These are phyloP conservation scores for Hypanus sabinus DNA, from an alignment of 2,113 vertebrate genomes.

Conservation along the genomic window DNA sequence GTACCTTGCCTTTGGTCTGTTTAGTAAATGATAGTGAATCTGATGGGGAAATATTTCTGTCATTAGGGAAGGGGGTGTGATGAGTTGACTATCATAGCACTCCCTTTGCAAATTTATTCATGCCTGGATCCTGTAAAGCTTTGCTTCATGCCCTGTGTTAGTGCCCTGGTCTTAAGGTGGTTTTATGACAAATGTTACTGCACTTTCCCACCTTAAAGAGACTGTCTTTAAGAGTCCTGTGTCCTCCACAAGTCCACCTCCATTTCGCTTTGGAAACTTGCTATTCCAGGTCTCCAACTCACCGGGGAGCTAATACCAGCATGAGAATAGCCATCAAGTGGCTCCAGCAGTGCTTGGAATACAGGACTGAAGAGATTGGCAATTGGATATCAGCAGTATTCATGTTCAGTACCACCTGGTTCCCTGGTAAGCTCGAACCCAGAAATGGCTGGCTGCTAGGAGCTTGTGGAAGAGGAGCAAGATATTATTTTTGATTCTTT, in stretches of 20 bases:
- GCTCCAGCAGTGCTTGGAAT: conserved; percentile 17
- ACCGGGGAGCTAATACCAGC: conserved; percentile 23
- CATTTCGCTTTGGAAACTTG: conserved; percentile 35
- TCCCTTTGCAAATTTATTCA: neutral
- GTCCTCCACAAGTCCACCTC: conserved; percentile 9
- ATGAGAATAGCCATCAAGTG: conserved; percentile 18
- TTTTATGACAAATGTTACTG: neutral
- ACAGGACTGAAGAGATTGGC: conserved; percentile 31
- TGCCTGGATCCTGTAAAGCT: neutral
- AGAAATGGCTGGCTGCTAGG: conserved; percentile 26
- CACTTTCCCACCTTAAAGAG: neutral
- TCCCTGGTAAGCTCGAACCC: conserved; percentile 24
- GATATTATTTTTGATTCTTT: neutral
- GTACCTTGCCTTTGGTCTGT: neutral
- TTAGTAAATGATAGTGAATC: neutral
- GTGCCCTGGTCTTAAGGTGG: conserved; percentile 4
- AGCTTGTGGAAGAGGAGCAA: neutral
- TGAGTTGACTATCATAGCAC: too few species aligned
- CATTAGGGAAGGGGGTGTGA: neutral
- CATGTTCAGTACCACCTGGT: conserved; percentile 14
- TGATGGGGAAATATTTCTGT: neutral
- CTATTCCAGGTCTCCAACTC: conserved; percentile 32
- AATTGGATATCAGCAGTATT: conserved; percentile 28
- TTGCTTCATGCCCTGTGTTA: neutral
- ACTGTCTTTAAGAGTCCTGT: conserved; percentile 5